Evolutionary conservation across 2,888 invertebrate species (phyloP), one percentile per base, ranked within the genome.

Genomic region (Anthoptus insignis): DNA sequence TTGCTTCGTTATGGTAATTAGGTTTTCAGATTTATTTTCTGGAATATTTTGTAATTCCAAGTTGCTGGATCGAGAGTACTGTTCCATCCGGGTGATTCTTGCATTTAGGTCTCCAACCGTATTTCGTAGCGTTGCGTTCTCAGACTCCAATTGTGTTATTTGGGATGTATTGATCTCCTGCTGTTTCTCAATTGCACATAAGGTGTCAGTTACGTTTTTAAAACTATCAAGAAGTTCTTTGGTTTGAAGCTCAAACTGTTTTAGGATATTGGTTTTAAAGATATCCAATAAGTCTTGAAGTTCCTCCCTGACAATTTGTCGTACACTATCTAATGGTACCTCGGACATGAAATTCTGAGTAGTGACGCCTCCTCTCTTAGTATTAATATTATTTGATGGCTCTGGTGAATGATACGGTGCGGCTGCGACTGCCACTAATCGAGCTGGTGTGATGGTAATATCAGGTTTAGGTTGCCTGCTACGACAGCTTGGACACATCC

Each of bases 1-100:
- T 45, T 71, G 68, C 29, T 68, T 66, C 5, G 65, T 59, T 13
- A 69, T 22, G 0, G 45, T 63, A 8, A 45, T 19, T 11, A 73
- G 39, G 54, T 74, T 74, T 71, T 72, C 71, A 1, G 72, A 64
- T 27, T 61, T 72, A n/a, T 67, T 50, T 59, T 71, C 73, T 1
- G 71, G 70, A 11, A 73, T 50, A 34, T 67, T 67, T 29, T 73
- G 73, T 22, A 73, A 56, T 60, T 73, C 73, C 8, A 73, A 21
- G 47, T 73, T 72, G 21, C 27, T 64, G 1, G 67, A 56, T 27
- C 73, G 52, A 6, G 71, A 70, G 39, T 72, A 61, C 47, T 71
- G 73, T 64, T 73, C 72, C 34, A 71, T 65, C 8, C 65, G 66
- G 11, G 47, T 56, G 4, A 73, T 6, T 19, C 71, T 67, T 6